Percentiles rank a stretch among this genome's conserved stretches.
Evolutionary conservation across 2,797 vertebrate genomes (phyloP).

Genomic region (Lophotriccus pileatus): DNA sequence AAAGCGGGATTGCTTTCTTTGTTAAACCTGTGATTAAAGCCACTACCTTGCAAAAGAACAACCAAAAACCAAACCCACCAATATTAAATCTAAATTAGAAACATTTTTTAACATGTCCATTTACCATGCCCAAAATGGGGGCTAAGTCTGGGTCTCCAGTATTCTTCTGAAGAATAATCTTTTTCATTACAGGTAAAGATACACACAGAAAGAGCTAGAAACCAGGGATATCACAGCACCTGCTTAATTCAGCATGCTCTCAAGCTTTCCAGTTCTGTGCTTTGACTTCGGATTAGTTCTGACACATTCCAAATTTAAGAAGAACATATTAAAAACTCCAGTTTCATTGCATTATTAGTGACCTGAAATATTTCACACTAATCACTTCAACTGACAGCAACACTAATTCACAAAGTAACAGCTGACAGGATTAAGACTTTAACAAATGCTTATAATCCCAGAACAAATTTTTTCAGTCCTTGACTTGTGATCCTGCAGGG

Average conservation of each 20-base stretch:
- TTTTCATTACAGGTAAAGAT: neutral
- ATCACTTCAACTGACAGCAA: conserved; percentile 28
- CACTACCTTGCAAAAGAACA: neutral
- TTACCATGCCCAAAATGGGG: neutral
- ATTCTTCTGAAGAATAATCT: neutral
- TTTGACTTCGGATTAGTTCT: neutral
- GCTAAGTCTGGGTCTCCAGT: neutral
- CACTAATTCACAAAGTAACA: conserved; percentile 4
- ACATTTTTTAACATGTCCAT: neutral
- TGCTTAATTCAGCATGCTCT: neutral
- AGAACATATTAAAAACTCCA: neutral
- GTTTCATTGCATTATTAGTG: neutral
- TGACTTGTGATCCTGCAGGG: neutral
- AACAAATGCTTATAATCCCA: neutral
- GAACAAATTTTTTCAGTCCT: neutral
- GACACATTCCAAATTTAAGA: neutral
- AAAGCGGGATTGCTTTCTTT: neutral
- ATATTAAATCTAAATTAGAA: neutral
- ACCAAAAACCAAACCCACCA: no score
- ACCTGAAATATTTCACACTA: neutral
- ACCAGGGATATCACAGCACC: neutral
- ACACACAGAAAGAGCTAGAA: neutral
- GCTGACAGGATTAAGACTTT: conserved; percentile 14
- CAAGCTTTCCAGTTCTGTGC: neutral
- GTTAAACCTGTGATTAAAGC: neutral